Conservation (phyloP, 2,888 invertebrate genomes). For the Apotomis betuletana region DNA sequence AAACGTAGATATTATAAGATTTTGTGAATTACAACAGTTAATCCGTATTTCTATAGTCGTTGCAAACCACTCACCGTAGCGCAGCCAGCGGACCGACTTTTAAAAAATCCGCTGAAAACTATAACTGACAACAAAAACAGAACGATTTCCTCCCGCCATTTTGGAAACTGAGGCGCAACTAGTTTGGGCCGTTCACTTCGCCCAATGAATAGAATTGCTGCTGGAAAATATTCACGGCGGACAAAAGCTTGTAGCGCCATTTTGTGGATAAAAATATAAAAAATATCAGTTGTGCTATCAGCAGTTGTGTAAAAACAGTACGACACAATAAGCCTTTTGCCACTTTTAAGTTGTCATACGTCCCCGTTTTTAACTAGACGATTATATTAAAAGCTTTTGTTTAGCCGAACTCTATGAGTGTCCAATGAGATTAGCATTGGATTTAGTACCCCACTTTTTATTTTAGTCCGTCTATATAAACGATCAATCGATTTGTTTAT, state of each 20-base stretch:
- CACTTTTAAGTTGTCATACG: too few relatives aligned
- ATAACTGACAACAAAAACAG: conserved; percentile 8
- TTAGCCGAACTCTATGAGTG: too few relatives aligned
- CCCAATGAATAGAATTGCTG: conserved; percentile 38
- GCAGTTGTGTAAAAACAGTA: conserved; percentile 19
- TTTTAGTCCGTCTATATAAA: too few relatives aligned
- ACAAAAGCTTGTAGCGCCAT: conserved; percentile 37
- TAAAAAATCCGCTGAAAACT: conserved; percentile 11
- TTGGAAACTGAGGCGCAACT: conserved; percentile 18
- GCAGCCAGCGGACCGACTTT: conserved; percentile 4
- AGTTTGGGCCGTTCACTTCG: conserved; percentile 29
- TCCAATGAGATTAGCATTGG: too few relatives aligned
- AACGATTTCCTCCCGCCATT: conserved; percentile 15
- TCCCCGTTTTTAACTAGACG: not conserved
- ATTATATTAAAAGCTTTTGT: too few relatives aligned
- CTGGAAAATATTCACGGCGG: conserved; percentile 38
- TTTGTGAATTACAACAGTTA: not conserved
- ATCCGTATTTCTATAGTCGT: not conserved
- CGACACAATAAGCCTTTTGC: too few relatives aligned
- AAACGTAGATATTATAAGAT: not conserved
- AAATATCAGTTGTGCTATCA: conserved; percentile 16
- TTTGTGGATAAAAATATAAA: conserved; percentile 36
- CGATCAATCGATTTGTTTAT: too few relatives aligned
- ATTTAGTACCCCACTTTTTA: too few relatives aligned
- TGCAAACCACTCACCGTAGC: not conserved